Base-by-base conservation (phyloP, 2,888 invertebrate genomes). In the Sinelater perroti region DNA sequence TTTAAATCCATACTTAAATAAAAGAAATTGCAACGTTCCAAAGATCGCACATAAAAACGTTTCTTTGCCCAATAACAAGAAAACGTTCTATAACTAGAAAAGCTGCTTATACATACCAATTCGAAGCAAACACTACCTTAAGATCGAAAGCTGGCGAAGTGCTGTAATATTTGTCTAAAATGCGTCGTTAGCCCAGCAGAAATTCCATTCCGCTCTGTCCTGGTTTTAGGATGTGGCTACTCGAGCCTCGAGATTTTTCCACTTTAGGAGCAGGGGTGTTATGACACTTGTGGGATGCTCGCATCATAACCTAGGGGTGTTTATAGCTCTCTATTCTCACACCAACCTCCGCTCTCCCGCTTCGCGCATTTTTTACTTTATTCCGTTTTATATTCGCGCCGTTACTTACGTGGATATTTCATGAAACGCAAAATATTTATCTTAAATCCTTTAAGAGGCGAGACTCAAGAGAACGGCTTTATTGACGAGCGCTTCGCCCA, bases 261-360 rank as follows among this genome's bases (percentile, higher is more conserved):
- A 54, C 61, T 57, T 54, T 58, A 61, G 45, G 50, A 40, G 51
- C 60, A 28, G 54, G 57, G 57, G 61, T 55, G 61, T 61, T 61
- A 61, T 61, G 61, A 61, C 61, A 61, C 61, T 61, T 61, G 61
- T 58, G 61, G 61, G 61, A 61, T 53, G 46, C 56, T 47, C 30
- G 57, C 45, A 58, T 61, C 57, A 61, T 61, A 61, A 61, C 57
- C 49, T 54, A 33, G 57, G 61, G 61, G 57, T 54, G 57, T 61
- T 61, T 61, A 61, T 58, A 44, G 54, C 57, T 55, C 44, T 53
- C 60, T 47, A 46, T 46, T 49, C 56, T 50, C 52, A 53, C 18
- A 42, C 60, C 35, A 49, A 44, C 46, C 24, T 20, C 21, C 46
- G 26, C 24, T 44, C 45, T 50, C 45, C 26, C 45, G 21, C 28